phyloP scores from a whole-genome alignment of 2,113 vertebrate genomes.

The Pholis gunnellus region DNA sequence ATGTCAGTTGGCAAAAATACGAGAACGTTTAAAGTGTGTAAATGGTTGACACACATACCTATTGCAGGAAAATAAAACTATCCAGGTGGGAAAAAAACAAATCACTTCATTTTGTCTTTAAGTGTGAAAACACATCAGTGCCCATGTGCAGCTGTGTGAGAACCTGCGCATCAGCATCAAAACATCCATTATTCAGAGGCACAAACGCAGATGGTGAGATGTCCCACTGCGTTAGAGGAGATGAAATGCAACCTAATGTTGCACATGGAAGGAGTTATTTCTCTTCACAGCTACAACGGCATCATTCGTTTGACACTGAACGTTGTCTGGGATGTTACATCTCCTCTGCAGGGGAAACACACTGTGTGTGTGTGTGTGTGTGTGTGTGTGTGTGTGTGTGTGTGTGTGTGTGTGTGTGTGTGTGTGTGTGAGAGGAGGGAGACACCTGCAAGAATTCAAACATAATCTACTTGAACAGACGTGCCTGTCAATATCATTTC shows the following conservation, averaged over 20 bases:
- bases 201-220: constrained; percentile 54
- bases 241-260: constrained; percentile 44
- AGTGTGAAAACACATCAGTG: constrained; percentile 11
- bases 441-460: constrained; percentile 2
- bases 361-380: background rate
- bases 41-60: constrained; percentile 12
- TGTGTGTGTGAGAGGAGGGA: background rate
- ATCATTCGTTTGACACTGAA: constrained; percentile 28
- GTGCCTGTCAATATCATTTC: background rate
- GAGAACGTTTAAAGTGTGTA: background rate
- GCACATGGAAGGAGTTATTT: constrained; percentile 32
- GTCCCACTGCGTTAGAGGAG: constrained; percentile 29
- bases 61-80: background rate
- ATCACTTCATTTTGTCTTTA: constrained; percentile 26
- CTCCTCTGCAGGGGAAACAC: background rate
- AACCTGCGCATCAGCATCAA: constrained; percentile 19
- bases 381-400: background rate
- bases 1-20: background rate
- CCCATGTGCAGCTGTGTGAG: constrained; percentile 29
- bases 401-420: background rate
- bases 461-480: background rate
- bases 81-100: constrained; percentile 10
- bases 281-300: constrained; percentile 19
- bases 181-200: constrained; percentile 64
- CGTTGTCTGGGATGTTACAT: constrained; percentile 5